Evolutionary conservation across 2,888 invertebrate species (phyloP).

Genomic region (Andrena bucephala): DNA sequence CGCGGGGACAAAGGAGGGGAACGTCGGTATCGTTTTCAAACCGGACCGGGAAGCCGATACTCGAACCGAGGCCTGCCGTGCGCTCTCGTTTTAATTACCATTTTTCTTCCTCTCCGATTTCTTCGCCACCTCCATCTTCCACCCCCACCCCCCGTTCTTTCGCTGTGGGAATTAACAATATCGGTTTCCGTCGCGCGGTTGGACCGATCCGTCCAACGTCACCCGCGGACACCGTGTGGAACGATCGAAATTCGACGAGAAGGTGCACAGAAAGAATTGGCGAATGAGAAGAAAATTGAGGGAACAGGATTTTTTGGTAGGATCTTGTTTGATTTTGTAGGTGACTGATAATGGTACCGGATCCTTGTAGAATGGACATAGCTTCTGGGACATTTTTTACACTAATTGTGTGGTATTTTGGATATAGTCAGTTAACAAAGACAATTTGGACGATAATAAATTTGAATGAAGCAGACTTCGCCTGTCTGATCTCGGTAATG

Average conservation of each 20-base stretch:
- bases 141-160: constrained; percentile 35
- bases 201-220: constrained; percentile 44
- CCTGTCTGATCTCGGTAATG: too few species aligned
- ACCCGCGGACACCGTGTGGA: neutral
- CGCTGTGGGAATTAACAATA: constrained; percentile 72
- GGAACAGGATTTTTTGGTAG: too few species aligned
- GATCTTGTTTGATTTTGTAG: too few species aligned
- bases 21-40: constrained; percentile 79
- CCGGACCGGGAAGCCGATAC: constrained; percentile 78
- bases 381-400: too few species aligned
- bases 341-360: too few species aligned
- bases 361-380: too few species aligned
- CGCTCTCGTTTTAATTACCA: constrained; percentile 81
- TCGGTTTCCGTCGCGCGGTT: constrained; percentile 65
- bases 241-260: constrained; percentile 1
- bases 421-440: too few species aligned
- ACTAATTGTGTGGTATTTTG: too few species aligned
- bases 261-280: neutral
- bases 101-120: constrained; percentile 80
- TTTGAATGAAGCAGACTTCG: too few species aligned
- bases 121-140: constrained; percentile 58
- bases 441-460: too few species aligned
- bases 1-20: constrained; percentile 43
- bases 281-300: too few species aligned
- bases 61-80: constrained; percentile 71